Conservation (phyloP, 1,140 invertebrate species). For the Rhagoletis zephyria region DNA sequence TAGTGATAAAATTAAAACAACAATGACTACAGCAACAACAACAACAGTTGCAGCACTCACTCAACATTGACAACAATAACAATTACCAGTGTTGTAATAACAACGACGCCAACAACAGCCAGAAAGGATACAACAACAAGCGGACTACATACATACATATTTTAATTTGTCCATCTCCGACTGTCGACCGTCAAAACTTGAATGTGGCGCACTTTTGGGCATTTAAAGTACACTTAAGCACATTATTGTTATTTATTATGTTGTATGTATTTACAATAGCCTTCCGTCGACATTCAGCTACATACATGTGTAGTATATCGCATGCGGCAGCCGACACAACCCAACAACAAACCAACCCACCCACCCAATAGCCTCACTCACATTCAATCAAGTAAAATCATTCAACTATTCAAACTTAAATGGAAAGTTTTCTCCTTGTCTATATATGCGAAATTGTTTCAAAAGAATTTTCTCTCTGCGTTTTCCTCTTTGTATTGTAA, state of each 20-base stretch:
- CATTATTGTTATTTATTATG: slow-evolving; percentile 41
- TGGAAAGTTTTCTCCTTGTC: background rate
- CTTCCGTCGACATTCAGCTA: background rate
- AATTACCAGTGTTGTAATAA: background rate
- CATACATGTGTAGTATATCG: background rate
- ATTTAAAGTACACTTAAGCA: slow-evolving; percentile 36
- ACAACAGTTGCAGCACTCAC: background rate
- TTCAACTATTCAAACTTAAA: background rate
- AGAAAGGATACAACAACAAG: background rate
- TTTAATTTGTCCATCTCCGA: background rate
- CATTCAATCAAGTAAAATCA: background rate
- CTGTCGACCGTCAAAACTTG: background rate
- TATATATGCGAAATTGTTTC: background rate
- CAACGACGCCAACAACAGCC: background rate
- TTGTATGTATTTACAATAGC: too few species aligned
- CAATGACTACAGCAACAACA: background rate
- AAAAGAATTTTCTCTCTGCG: slow-evolving; percentile 5
- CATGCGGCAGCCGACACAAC: background rate
- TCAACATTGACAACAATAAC: background rate
- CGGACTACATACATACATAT: background rate
- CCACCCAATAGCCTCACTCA: background rate
- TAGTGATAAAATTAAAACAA: background rate
- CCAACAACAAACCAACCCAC: background rate
- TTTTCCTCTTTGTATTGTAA: background rate
- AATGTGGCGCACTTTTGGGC: background rate